A percentile compares a stretch with the other conserved stretches of the same genome.
phyloP scores from a whole-genome alignment of 2,888 invertebrate genomes.

The Cotesia congregata region DNA sequence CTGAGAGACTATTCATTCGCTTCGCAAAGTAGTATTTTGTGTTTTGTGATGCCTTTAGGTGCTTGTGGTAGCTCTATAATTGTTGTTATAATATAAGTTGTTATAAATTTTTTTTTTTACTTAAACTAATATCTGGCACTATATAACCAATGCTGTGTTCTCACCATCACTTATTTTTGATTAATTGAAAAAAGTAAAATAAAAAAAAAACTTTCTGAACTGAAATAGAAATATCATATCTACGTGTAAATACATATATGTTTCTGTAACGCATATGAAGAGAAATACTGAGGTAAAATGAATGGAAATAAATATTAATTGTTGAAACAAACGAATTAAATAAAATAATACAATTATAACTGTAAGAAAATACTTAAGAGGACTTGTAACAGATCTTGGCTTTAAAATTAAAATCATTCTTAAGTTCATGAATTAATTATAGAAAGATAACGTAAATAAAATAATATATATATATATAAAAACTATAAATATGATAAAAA shows the following conservation, averaged over 20 bases:
- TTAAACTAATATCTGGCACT: constrained; percentile 15
- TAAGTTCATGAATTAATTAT: background rate
- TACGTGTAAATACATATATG: constrained; percentile 33
- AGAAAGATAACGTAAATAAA: background rate
- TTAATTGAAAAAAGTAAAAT: background rate
- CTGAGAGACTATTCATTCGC: constrained; percentile 31
- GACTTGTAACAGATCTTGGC: background rate
- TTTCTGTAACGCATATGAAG: constrained; percentile 30
- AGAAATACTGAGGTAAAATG: constrained; percentile 16
- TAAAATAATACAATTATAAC: background rate
- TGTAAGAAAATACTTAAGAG: background rate
- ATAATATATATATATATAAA: background rate
- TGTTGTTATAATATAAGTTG: constrained; percentile 22
- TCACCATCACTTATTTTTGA: constrained; percentile 13
- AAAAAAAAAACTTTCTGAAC: background rate
- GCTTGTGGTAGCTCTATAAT: constrained; percentile 53
- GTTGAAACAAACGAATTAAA: background rate
- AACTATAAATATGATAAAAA: background rate
- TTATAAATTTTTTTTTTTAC: constrained; percentile 38
- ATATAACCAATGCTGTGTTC: constrained; percentile 30
- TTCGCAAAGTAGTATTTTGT: constrained; percentile 37
- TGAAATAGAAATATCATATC: constrained; percentile 35
- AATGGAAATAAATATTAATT: constrained; percentile 10
- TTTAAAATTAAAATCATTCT: background rate
- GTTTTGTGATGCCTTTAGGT: constrained; percentile 47